Base-by-base conservation (phyloP, 2,797 vertebrate species). In the Pantherophis vulpinus region DNA sequence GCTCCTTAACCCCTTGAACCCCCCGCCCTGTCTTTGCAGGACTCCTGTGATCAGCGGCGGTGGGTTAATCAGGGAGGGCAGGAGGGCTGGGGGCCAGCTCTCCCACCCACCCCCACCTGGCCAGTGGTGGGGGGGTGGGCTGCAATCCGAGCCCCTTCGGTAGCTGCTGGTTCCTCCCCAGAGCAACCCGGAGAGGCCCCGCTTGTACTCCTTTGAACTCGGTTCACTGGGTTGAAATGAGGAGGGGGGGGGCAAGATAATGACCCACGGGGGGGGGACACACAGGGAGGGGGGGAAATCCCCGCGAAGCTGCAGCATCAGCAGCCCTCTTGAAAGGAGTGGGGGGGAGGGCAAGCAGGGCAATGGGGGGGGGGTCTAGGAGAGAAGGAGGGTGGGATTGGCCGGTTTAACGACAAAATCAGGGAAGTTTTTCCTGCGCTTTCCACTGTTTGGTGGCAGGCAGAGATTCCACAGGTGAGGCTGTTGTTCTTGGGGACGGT, bases 21-120 rank as follows among this genome's bases (percentile, higher is more conserved):
- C 20, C 2, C 42, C 70, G 59, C 89, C 86, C 55, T 16, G 37
- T 9, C 55, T 83, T 86, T 51, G 66, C 56, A 87, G 92, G 66
- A 66, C 55, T 16, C 70, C 90, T 93, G 70, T 91, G 92, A 93
- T 94, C 92, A 91, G 86, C 58, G 25, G 90, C 51, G 56, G 91
- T 89, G 92, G 94, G 95, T 96, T 96, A 95, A 96, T 91, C 91
- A 93, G 95, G 91, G 59, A 63, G 94, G 92, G 94, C 93, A 92
- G 58, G 91, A 5, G 58, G 63, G 88, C 59, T 6, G 29, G 55
- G 8, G 70, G 32, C 0, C 3, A 20, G 8, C 1, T 58, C 83
- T 83, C 16, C 12, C 29, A 25, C 60, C 3, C 60, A 25, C 58
- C 58, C 25, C 25, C 5, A 1, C 66, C 13, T 70, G n/a, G 66